Conservation (phyloP, 2,113 vertebrate species). For the Ochotona princeps region DNA sequence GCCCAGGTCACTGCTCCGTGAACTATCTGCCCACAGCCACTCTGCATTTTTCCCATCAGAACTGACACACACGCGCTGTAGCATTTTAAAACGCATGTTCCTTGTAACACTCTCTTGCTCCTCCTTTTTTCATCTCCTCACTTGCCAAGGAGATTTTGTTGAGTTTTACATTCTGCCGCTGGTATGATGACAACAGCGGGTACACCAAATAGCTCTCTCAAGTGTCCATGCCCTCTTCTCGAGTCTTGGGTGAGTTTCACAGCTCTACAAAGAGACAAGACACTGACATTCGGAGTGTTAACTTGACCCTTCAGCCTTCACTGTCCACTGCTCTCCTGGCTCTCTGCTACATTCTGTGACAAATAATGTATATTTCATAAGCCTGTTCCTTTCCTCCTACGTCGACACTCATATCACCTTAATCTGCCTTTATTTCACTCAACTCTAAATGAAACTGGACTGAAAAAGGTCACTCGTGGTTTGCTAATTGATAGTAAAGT, state of each 20-base stretch:
- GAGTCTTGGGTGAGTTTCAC: not conserved
- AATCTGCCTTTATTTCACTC: constrained; percentile 46
- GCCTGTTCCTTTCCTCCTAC: not conserved
- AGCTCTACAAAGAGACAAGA: constrained; percentile 8
- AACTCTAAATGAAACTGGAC: not conserved
- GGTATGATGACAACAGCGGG: constrained; percentile 50
- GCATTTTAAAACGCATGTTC: not conserved
- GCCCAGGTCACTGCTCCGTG: not conserved
- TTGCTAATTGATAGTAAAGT: constrained; percentile 22
- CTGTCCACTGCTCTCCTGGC: not conserved
- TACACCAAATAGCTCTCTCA: not conserved
- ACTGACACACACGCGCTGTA: not conserved
- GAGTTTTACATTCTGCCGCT: constrained; percentile 42
- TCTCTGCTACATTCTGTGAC: not conserved
- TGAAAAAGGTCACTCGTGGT: not conserved
- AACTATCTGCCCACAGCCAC: not conserved
- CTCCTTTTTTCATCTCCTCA: constrained; percentile 51
- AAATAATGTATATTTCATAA: not conserved
- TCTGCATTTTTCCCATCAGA: not conserved
- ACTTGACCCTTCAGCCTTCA: constrained; percentile 22
- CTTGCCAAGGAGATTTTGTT: constrained; percentile 54
- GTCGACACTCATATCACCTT: not conserved
- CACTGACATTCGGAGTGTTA: not conserved
- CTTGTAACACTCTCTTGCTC: not conserved
- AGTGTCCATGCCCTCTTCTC: not conserved